Conservation (phyloP, 2,888 invertebrate genomes). For the Sinotaia quadrata region DNA sequence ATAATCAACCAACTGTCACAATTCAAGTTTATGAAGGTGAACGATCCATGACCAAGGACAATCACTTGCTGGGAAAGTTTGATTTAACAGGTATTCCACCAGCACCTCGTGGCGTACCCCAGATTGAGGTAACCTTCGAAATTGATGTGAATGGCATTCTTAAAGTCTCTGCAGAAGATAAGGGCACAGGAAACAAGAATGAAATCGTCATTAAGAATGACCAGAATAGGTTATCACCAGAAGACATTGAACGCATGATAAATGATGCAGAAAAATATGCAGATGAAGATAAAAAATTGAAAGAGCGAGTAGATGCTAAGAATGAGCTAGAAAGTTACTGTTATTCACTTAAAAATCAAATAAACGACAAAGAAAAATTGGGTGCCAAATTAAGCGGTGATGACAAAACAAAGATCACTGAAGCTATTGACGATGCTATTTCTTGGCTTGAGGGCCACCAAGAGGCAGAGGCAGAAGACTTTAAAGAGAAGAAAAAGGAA, state of each 20-base stretch:
- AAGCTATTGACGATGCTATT: slow-evolving; percentile 94
- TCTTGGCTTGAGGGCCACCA: slow-evolving; percentile 98
- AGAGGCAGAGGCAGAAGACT: slow-evolving; percentile 91
- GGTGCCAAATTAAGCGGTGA: slow-evolving; percentile 90
- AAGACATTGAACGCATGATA: slow-evolving; percentile 99
- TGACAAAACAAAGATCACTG: slow-evolving; percentile 95
- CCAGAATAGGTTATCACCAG: slow-evolving; percentile 95
- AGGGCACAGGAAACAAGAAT: slow-evolving; percentile 98
- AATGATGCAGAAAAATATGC: slow-evolving; percentile 99
- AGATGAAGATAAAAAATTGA: slow-evolving; percentile 93
- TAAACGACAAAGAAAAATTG: slow-evolving; percentile 96
- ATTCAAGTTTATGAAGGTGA: slow-evolving; percentile 98
- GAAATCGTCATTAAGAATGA: slow-evolving; percentile 99
- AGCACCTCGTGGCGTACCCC: slow-evolving; percentile 74
- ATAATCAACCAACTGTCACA: slow-evolving; percentile 99
- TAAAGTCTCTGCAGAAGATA: slow-evolving; percentile 93
- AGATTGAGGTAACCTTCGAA: slow-evolving; percentile 74
- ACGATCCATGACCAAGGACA: slow-evolving; percentile 99
- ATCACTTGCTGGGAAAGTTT: slow-evolving; percentile 98
- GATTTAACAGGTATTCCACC: slow-evolving; percentile 97
- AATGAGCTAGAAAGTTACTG: slow-evolving; percentile 96
- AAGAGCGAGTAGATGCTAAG: slow-evolving; percentile 90
- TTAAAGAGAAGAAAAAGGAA: slow-evolving; percentile 94
- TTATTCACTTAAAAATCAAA: slow-evolving; percentile 97
- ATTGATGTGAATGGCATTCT: slow-evolving; percentile 75